Evolutionary conservation across 2,888 invertebrate species (phyloP).

Genomic region (Antitype chi): DNA sequence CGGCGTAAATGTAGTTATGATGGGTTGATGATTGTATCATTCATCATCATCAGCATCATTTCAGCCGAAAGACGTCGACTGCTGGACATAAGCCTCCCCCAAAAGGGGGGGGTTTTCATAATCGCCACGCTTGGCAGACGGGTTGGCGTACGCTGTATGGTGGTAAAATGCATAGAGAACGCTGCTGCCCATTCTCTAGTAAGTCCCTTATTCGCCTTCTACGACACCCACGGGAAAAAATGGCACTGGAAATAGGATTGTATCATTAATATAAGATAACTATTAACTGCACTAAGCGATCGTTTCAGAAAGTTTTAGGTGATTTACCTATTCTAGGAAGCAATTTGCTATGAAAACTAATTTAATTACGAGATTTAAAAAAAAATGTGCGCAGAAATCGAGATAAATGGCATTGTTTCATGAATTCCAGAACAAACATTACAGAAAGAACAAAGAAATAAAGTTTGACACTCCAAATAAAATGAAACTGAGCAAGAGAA

Average conservation of each 20-base stretch:
- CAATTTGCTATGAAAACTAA: neutral
- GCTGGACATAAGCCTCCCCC: too few species aligned
- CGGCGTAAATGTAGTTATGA: neutral
- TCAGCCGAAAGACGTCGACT: too few species aligned
- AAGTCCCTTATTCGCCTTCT: too few species aligned
- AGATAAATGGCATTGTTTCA: neutral
- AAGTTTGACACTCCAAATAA: neutral
- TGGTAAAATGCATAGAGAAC: too few species aligned
- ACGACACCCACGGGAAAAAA: too few species aligned
- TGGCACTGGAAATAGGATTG: too few species aligned
- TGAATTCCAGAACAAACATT: neutral
- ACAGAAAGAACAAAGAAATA: neutral
- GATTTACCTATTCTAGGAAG: neutral
- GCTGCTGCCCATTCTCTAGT: too few species aligned
- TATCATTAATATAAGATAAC: too few species aligned
- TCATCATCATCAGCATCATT: too few species aligned
- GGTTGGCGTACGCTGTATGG: too few species aligned
- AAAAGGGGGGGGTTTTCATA: too few species aligned
- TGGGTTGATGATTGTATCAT: neutral
- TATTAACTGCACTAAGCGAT: neutral
- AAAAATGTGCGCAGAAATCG: neutral
- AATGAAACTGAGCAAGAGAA: neutral
- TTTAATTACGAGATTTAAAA: neutral
- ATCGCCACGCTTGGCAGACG: too few species aligned
- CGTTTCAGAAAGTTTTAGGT: neutral